Conservation (phyloP, 2,113 vertebrate species). For the Zosterops pallidus region DNA sequence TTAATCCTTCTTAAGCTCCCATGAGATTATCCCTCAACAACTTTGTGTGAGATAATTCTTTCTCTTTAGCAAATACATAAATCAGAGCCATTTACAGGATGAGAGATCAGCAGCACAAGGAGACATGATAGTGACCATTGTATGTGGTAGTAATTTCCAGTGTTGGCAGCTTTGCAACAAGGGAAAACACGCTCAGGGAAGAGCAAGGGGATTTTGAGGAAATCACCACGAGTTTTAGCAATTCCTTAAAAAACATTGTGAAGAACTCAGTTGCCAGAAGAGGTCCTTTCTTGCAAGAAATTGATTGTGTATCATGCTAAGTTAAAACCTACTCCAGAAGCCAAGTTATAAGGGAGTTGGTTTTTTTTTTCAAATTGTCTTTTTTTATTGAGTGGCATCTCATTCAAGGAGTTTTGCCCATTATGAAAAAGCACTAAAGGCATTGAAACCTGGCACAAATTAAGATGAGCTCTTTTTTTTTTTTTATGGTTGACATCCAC, state of each 20-base stretch:
- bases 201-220: background rate
- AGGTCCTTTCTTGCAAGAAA: background rate
- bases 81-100: background rate
- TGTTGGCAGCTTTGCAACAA: background rate
- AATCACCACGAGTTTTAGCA: background rate
- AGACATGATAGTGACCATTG: background rate
- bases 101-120: background rate
- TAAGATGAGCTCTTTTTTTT: background rate
- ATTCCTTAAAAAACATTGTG: background rate
- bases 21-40: background rate
- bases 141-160: background rate
- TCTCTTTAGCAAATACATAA: background rate
- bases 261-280: background rate
- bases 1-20: constrained; percentile 3
- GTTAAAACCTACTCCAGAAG: background rate
- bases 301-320: background rate
- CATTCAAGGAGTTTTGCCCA: background rate
- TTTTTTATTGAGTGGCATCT: background rate
- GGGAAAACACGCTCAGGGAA: background rate
- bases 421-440: background rate
- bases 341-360: background rate
- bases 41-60: background rate
- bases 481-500: background rate
- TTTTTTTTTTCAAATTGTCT: background rate
- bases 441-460: background rate